Conservation (phyloP, 2,888 invertebrate species). For the Stomorhina lunata region DNA sequence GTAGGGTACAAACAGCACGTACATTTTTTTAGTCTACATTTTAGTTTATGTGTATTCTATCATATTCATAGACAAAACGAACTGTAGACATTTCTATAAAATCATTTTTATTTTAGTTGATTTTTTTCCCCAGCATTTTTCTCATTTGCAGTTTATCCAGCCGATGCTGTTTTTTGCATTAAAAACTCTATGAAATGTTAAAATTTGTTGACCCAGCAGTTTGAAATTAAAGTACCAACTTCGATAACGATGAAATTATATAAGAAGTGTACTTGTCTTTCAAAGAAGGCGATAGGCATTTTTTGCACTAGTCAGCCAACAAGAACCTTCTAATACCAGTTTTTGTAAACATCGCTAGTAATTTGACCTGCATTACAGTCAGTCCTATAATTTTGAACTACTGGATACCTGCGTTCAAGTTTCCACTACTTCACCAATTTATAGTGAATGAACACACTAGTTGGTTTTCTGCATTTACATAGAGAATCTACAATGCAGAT, state of each 20-base stretch:
- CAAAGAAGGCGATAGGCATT: no score
- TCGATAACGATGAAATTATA: no score
- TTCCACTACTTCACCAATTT: not conserved
- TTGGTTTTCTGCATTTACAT: not conserved
- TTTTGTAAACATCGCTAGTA: no score
- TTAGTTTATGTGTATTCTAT: constrained; percentile 40
- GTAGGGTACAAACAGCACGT: no score
- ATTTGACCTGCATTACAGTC: no score
- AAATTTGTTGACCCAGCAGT: constrained; percentile 9
- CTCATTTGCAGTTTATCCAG: not conserved
- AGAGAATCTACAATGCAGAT: no score
- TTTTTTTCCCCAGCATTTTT: not conserved
- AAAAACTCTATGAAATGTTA: constrained; percentile 32
- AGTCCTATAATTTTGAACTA: no score
- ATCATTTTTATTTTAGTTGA: constrained; percentile 11
- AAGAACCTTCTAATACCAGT: no score
- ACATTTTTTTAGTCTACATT: constrained; percentile 49
- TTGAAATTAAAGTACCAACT: no score
- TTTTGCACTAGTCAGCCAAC: no score
- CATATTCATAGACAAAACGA: constrained; percentile 39
- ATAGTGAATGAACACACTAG: not conserved
- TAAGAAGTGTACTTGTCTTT: no score
- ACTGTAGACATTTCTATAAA: constrained; percentile 5
- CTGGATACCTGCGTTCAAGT: no score
- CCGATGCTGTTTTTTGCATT: constrained; percentile 18